Evolutionary conservation across 2,113 vertebrate genomes (phyloP).

Genomic region (Phycodurus eques): DNA sequence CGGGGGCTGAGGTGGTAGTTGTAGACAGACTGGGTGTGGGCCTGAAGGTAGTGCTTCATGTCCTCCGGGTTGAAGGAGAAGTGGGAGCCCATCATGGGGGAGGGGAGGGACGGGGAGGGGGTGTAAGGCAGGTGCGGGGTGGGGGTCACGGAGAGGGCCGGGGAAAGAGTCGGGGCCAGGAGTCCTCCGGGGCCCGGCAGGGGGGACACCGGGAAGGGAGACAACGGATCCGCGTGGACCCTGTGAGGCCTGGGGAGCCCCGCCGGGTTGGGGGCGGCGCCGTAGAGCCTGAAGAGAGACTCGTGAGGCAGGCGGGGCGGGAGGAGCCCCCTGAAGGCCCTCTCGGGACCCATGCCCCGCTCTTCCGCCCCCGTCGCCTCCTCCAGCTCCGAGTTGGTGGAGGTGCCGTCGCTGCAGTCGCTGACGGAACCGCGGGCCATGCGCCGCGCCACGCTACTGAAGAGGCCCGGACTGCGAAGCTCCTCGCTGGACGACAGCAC

Average conservation of each 20-base stretch:
- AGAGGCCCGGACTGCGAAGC: slow-evolving; percentile 83
- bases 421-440: slow-evolving; percentile 84
- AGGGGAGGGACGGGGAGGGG: slow-evolving; percentile 84
- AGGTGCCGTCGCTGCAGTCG: slow-evolving; percentile 90
- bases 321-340: slow-evolving; percentile 77
- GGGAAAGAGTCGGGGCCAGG: slow-evolving; percentile 81
- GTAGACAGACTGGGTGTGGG: slow-evolving; percentile 89
- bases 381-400: slow-evolving; percentile 84
- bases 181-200: slow-evolving; percentile 78
- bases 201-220: slow-evolving; percentile 85
- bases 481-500: slow-evolving; percentile 86
- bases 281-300: slow-evolving; percentile 82
- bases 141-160: slow-evolving; percentile 85
- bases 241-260: slow-evolving; percentile 72
- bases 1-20: slow-evolving; percentile 94
- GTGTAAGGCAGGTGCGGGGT: slow-evolving; percentile 84
- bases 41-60: slow-evolving; percentile 94
- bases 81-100: slow-evolving; percentile 85
- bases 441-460: slow-evolving; percentile 78
- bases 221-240: slow-evolving; percentile 81
- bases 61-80: slow-evolving; percentile 92
- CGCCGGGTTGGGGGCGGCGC: slow-evolving; percentile 69
- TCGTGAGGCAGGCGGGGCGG: slow-evolving; percentile 80
- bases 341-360: slow-evolving; percentile 53
- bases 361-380: slow-evolving; percentile 77